phyloP scores from a whole-genome alignment of 2,797 vertebrate genomes.

The Spondyliosoma cantharus region DNA sequence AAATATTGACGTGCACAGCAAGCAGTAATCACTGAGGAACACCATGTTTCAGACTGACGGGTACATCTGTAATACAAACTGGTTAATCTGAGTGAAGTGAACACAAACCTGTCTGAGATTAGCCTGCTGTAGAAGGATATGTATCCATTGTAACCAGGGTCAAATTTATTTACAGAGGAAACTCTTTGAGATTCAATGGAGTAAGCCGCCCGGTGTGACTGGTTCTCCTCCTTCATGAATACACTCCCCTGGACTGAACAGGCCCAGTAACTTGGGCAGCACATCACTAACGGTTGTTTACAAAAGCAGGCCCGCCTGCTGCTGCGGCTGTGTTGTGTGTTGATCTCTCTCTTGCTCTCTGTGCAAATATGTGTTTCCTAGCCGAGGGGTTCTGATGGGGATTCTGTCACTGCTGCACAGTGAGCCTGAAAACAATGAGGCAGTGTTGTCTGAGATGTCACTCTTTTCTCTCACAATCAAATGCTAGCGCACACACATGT shows the following conservation, averaged over 20 bases:
- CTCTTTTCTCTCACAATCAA: conserved; percentile 53
- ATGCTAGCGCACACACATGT: conserved; percentile 18
- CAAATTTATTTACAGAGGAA: conserved; percentile 9
- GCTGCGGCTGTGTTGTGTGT: conserved; percentile 31
- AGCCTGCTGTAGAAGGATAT: not conserved
- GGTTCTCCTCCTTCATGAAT: conserved; percentile 19
- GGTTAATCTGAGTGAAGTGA: conserved; percentile 10
- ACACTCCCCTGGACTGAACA: conserved; percentile 33
- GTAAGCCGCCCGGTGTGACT: conserved; percentile 2
- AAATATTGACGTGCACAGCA: not conserved
- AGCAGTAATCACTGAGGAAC: not conserved
- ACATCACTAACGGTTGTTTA: conserved; percentile 45
- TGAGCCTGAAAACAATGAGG: conserved; percentile 64
- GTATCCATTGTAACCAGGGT: not conserved
- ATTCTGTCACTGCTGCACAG: conserved; percentile 59
- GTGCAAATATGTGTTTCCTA: conserved; percentile 65
- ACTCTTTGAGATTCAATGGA: conserved; percentile 24
- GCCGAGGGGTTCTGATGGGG: conserved; percentile 57
- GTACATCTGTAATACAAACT: conserved; percentile 12
- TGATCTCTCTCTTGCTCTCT: conserved; percentile 34
- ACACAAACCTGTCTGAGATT: conserved; percentile 17
- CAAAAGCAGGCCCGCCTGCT: conserved; percentile 29
- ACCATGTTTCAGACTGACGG: not conserved
- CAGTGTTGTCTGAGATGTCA: conserved; percentile 68
- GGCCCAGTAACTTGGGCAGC: conserved; percentile 10